phyloP scores from a whole-genome alignment of 2,888 invertebrate genomes.

The Dynastes tityus region DNA sequence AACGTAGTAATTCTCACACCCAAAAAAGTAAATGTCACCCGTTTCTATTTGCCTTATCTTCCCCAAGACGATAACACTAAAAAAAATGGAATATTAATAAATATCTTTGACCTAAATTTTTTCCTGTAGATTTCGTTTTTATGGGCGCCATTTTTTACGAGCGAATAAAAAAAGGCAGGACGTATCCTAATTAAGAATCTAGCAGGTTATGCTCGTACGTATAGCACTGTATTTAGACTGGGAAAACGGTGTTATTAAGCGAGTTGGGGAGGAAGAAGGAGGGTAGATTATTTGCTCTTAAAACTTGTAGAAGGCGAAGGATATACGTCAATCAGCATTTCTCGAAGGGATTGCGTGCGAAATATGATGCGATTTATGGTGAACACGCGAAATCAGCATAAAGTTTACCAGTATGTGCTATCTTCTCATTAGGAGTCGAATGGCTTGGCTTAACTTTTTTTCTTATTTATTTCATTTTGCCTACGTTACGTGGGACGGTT shows the following conservation, averaged over 20 bases:
- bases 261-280: neutral
- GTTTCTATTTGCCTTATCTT: too few relatives aligned
- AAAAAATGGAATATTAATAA: slow-evolving; percentile 27
- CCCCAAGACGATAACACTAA: neutral
- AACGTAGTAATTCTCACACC: too few relatives aligned
- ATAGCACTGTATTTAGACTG: neutral
- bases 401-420: slow-evolving; percentile 48
- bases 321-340: slow-evolving; percentile 51
- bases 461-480: slow-evolving; percentile 4
- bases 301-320: neutral
- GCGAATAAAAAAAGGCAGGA: slow-evolving; percentile 9
- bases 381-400: slow-evolving; percentile 51
- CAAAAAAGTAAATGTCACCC: too few relatives aligned
- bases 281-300: slow-evolving; percentile 10
- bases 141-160: slow-evolving; percentile 13
- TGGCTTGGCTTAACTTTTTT: slow-evolving; percentile 25
- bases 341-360: slow-evolving; percentile 45
- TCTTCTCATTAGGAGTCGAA: slow-evolving; percentile 40
- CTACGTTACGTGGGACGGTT: neutral
- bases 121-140: slow-evolving; percentile 2
- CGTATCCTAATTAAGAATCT: slow-evolving; percentile 16
- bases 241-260: neutral
- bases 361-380: slow-evolving; percentile 36
- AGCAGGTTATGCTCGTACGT: neutral
- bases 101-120: slow-evolving; percentile 18